Conservation (phyloP, 2,113 vertebrate genomes). For the Lepus timidus region DNA sequence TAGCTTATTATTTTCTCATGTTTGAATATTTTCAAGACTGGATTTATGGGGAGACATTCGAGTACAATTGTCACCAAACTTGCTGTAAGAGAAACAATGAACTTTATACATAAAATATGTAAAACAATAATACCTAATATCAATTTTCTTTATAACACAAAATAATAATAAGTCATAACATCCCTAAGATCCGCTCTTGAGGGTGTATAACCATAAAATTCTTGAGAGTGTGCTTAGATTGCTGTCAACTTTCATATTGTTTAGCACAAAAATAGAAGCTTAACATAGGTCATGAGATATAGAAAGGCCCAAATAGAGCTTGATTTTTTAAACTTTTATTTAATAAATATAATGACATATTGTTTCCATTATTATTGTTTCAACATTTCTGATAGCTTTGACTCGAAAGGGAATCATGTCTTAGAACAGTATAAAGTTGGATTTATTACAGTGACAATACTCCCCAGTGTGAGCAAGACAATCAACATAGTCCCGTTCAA, state of each 20-base stretch:
- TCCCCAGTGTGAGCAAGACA: not conserved
- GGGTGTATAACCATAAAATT: not conserved
- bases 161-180: not conserved
- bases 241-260: not conserved
- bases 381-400: no score
- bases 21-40: not conserved
- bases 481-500: not conserved
- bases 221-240: not conserved
- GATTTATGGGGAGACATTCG: not conserved
- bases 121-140: not conserved
- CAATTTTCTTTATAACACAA: not conserved
- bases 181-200: not conserved
- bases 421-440: no score
- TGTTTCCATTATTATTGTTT: not conserved
- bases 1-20: not conserved
- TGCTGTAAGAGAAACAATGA: not conserved
- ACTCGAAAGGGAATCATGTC: no score
- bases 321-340: not conserved
- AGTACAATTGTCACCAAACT: not conserved
- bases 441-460: not conserved
- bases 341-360: no score
- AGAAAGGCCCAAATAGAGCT: not conserved
- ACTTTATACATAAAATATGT: not conserved
- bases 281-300: not conserved
- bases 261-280: not conserved